Evolutionary conservation across 2,888 invertebrate species (phyloP), one percentile per base, ranked within the genome.

Genomic region (Scaptomyza tumidula): DNA sequence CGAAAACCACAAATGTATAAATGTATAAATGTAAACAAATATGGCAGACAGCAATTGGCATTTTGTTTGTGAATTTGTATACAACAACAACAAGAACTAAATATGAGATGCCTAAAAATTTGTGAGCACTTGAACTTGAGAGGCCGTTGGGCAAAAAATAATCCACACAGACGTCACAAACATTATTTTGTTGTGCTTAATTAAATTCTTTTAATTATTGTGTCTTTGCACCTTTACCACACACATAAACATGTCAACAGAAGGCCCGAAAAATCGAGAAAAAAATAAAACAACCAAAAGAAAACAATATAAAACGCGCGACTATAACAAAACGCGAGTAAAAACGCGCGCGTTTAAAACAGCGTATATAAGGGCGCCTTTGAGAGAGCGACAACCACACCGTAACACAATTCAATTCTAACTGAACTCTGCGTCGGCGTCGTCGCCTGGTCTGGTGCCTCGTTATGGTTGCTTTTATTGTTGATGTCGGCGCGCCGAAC

Each of bases 321-420:
- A 53, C 16, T 3, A 62, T 16, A 2, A 14, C 6, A 39, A 19
- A 13, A n/a, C 46, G 49, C 71, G 43, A 13, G 58, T 11, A 27
- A 75, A 75, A 75, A 66, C 81, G 74, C 74, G 71, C 64, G 79
- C 71, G 71, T 35, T 53, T 59, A 39, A 39, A 33, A 56, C 45
- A 39, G 35, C 65, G 73, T 70, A 24, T 43, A n/a, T 37, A 50
- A 57, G 63, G 62, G 69, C 73, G 63, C 45, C 45, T 37, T 13
- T 31, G 16, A 11, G 48, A 61, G 57, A 55, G 48, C 60, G 48
- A 65, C 89, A 76, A 86, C 90, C 89, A 83, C 78, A 82, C 88
- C 73, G 89, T 82, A 81, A 79, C 86, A 84, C 90, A 88, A 88
- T 80, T 88, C 81, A 86, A 90, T 90, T 88, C 89, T 88, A 88